Conservation (phyloP, 1,140 invertebrate genomes). For the Druon quercuslanigerum region DNA sequence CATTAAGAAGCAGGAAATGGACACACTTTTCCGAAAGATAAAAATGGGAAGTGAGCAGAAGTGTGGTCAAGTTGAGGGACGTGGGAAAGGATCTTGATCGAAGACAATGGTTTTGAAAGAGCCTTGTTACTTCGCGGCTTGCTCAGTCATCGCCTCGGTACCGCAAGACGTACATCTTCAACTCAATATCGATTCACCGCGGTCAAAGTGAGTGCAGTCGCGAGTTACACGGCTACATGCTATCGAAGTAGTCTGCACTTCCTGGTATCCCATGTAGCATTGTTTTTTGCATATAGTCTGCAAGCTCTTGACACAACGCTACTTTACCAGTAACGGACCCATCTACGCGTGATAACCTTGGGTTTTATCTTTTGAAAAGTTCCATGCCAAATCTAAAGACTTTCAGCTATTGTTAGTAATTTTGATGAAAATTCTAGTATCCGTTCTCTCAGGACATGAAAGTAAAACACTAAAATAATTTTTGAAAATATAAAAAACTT, state of each 20-base stretch:
- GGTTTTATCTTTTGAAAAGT: not conserved
- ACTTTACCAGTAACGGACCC: slow-evolving; percentile 13
- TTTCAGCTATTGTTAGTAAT: too few species aligned
- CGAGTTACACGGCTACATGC: not conserved
- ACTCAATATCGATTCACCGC: slow-evolving; percentile 7
- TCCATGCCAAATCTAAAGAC: too few species aligned
- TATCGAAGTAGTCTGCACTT: slow-evolving; percentile 12
- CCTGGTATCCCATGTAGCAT: not conserved
- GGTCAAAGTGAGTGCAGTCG: slow-evolving; percentile 1
- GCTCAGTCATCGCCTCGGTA: not conserved
- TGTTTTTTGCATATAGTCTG: not conserved
- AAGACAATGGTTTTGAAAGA: not conserved
- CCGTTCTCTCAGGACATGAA: too few species aligned
- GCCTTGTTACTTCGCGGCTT: not conserved
- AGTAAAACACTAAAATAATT: too few species aligned
- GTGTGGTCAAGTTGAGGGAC: not conserved
- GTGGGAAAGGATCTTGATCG: not conserved
- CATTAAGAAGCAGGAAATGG: not conserved
- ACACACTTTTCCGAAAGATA: not conserved
- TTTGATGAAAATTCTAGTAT: too few species aligned
- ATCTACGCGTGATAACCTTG: slow-evolving; percentile 13
- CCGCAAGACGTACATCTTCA: slow-evolving; percentile 1
- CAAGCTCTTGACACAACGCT: not conserved
- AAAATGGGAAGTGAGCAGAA: not conserved
- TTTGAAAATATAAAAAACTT: too few species aligned